Evolutionary conservation across 2,797 vertebrate species (phyloP).

Genomic region (Sebastes minor): DNA sequence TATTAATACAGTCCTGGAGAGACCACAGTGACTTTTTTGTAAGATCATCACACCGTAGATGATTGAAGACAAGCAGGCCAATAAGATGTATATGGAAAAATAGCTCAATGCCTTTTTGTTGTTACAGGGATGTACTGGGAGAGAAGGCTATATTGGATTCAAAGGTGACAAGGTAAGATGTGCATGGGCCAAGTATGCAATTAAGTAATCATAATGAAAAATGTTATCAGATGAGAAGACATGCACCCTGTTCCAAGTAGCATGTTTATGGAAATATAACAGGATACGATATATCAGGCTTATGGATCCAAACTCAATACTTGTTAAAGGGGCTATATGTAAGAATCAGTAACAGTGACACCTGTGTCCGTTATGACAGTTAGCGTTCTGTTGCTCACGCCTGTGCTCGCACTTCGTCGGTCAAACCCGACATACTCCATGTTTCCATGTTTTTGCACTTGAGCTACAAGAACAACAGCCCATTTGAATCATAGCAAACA

Average conservation of each 20-base stretch:
- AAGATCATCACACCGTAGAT: neutral
- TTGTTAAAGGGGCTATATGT: neutral
- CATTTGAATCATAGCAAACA: neutral
- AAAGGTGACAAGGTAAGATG: constrained; percentile 87
- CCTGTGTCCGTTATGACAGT: too few relatives aligned
- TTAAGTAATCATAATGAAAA: neutral
- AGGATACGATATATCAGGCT: neutral
- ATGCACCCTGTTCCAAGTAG: neutral
- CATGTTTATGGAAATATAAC: neutral
- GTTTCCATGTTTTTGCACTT: neutral
- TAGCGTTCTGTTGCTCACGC: too few relatives aligned
- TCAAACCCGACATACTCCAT: neutral
- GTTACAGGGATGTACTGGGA: constrained; percentile 84
- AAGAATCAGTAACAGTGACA: too few relatives aligned
- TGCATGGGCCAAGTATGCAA: neutral
- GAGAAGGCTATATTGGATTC: constrained; percentile 79
- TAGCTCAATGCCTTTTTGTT: constrained; percentile 20
- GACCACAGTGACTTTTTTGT: constrained; percentile 19
- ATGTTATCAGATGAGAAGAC: neutral
- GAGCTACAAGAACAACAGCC: neutral
- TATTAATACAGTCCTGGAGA: constrained; percentile 18
- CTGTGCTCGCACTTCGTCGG: too few relatives aligned
- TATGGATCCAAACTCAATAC: neutral
- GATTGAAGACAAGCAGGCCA: neutral
- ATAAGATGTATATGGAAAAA: neutral